These are phyloP conservation scores for Ceratitis capitata DNA, from an alignment of 1,140 invertebrate species.

Conservation along the genomic window DNA sequence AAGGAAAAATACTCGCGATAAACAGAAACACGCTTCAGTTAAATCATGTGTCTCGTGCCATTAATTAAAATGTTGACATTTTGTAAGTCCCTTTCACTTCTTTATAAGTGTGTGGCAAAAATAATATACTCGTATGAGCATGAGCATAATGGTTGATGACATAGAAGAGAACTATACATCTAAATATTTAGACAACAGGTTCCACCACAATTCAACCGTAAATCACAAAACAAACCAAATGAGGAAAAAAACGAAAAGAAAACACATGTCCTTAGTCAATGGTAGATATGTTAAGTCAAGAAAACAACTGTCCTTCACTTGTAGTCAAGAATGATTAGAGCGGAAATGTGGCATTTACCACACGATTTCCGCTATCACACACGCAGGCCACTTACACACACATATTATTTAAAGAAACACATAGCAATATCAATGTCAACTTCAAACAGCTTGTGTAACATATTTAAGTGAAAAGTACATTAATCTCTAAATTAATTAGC, in stretches of 20 bases:
- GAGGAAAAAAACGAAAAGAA: neutral
- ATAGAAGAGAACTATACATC: too few relatives aligned
- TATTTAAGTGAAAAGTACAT: slow-evolving; percentile 23
- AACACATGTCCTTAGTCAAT: neutral
- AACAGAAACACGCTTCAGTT: neutral
- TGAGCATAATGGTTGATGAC: neutral
- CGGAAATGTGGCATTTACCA: slow-evolving; percentile 28
- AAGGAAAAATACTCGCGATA: neutral
- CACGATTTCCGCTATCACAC: neutral
- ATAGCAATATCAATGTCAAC: neutral
- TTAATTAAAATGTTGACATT: slow-evolving; percentile 31
- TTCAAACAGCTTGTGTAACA: neutral
- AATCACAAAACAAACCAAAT: neutral
- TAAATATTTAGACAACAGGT: neutral
- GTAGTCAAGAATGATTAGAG: neutral
- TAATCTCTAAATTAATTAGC: slow-evolving; percentile 30
- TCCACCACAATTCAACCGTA: neutral
- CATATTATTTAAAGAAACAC: neutral
- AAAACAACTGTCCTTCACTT: slow-evolving; percentile 19
- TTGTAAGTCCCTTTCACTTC: slow-evolving; percentile 2
- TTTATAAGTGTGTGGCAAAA: neutral
- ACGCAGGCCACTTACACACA: too few relatives aligned
- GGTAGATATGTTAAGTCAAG: neutral
- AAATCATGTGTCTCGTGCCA: slow-evolving; percentile 25
- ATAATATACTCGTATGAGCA: neutral